These are phyloP conservation scores for Sceliomorpha sp. DNA, from an alignment of 2,888 invertebrate genomes.

Conservation along the genomic window DNA sequence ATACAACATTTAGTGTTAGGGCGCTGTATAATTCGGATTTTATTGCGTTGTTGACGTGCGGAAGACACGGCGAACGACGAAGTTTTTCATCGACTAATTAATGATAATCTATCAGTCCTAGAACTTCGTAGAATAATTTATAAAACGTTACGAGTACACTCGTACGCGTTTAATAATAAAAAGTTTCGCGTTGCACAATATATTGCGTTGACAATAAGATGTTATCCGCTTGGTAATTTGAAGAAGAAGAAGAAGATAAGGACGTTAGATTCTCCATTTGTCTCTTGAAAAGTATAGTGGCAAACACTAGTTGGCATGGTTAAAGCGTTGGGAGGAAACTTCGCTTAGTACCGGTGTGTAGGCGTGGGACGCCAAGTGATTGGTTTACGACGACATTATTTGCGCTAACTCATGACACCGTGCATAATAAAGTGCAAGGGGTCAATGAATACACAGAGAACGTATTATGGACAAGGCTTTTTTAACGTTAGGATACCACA, in stretches of 20 bases:
- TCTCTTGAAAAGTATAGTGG: conserved; percentile 14
- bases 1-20: no score
- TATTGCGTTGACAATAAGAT: no score
- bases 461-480: conserved; percentile 31
- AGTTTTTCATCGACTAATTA: conserved; percentile 2
- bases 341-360: conserved; percentile 53
- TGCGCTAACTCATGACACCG: conserved; percentile 70
- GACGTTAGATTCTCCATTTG: conserved; percentile 12
- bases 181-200: no score
- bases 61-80: background rate
- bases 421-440: conserved; percentile 73
- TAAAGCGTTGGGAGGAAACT: conserved; percentile 12
- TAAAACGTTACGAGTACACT: background rate
- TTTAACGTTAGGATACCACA: conserved; percentile 10
- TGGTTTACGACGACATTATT: conserved; percentile 78
- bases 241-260: conserved; percentile 10
- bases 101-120: background rate
- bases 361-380: conserved; percentile 68
- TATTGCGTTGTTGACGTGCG: background rate
- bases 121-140: background rate
- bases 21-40: no score
- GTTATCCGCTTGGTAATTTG: no score
- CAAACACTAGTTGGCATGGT: conserved; percentile 1
- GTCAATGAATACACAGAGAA: conserved; percentile 67
- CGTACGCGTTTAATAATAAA: no score